Conservation (phyloP, 2,888 invertebrate genomes). For the Falcaria lacertinaria region DNA sequence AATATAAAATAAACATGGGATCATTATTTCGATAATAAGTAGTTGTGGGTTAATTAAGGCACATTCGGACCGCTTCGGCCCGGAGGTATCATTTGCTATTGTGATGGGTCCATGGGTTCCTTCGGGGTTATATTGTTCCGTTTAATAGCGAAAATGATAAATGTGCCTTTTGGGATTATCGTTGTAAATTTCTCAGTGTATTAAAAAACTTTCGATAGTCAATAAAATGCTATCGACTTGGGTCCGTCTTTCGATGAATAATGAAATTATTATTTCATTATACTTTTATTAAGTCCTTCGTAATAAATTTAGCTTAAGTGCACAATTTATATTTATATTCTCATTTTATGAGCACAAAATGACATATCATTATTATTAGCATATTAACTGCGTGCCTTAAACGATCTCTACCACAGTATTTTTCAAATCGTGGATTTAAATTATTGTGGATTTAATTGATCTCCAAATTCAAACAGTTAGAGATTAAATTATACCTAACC, state of each 20-base stretch:
- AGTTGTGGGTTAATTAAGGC: conserved; percentile 72
- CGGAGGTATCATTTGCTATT: conserved; percentile 76
- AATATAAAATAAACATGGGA: conserved; percentile 41
- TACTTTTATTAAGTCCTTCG: no score
- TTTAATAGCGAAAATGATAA: conserved; percentile 78
- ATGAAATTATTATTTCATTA: neutral
- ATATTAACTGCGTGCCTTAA: no score
- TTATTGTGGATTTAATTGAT: no score
- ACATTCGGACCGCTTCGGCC: conserved; percentile 63
- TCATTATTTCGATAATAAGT: conserved; percentile 65
- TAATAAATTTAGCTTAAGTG: no score
- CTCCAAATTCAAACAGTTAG: neutral
- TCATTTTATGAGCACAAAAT: no score
- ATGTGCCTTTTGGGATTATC: conserved; percentile 60
- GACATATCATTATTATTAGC: no score
- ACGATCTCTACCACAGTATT: no score
- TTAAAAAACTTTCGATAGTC: neutral
- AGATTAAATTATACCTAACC: conserved; percentile 2
- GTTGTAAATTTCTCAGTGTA: conserved; percentile 33
- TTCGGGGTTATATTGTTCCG: conserved; percentile 69
- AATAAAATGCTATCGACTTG: neutral
- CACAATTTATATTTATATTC: no score
- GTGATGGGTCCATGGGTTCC: conserved; percentile 70
- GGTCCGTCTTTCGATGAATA: neutral
- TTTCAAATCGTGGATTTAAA: no score